Evolutionary conservation across 2,888 invertebrate genomes (phyloP).

Genomic region (Vanessa cardui): DNA sequence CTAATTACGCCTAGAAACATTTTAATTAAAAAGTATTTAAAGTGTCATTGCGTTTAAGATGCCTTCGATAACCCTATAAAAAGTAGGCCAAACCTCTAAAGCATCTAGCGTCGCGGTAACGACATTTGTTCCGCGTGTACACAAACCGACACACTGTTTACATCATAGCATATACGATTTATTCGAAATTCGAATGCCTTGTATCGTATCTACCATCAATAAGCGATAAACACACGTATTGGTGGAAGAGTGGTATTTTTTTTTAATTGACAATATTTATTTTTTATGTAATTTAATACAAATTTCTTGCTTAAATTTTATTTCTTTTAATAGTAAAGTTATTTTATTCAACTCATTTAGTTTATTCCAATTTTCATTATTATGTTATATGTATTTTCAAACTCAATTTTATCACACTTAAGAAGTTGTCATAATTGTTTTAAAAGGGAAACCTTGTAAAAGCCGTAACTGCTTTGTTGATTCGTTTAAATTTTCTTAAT

Average conservation of each 20-base stretch:
- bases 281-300: background rate
- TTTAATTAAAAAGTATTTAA: background rate
- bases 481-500: background rate
- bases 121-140: conserved; percentile 42
- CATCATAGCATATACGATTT: conserved; percentile 11
- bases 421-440: background rate
- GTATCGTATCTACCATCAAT: background rate
- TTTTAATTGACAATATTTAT: background rate
- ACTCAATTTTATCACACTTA: background rate
- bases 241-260: background rate
- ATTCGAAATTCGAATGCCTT: background rate
- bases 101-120: conserved; percentile 44
- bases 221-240: background rate
- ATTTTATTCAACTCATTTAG: no score
- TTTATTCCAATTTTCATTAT: no score
- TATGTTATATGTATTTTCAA: no score
- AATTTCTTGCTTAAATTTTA: no score
- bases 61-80: conserved; percentile 15
- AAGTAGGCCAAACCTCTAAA: conserved; percentile 52
- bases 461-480: conserved; percentile 2
- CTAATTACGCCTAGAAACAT: background rate
- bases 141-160: conserved; percentile 29
- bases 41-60: background rate
- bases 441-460: conserved; percentile 1
- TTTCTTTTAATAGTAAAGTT: no score